Evolutionary conservation across 2,888 invertebrate genomes (phyloP), one percentile per base, ranked within the genome.

Genomic region (Amblyjoppa fuscipennis): DNA sequence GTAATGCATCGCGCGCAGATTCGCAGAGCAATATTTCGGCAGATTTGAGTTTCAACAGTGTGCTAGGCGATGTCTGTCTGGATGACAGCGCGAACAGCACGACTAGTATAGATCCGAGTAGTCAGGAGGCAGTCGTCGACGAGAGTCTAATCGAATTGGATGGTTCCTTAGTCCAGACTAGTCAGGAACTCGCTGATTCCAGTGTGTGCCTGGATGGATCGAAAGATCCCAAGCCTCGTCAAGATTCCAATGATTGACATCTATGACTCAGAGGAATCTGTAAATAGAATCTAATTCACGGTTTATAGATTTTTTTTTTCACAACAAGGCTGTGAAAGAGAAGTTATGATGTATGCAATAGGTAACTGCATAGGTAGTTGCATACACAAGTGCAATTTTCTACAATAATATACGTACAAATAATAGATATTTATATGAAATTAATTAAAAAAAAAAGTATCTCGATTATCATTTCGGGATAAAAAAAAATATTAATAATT

Each of bases 271-370:
- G 4, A n/a, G 49, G 11, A 59, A 70, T 34, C 49, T 70, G 20
- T 45, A 25, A 76, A 66, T 66, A 66, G 16, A 6, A 31, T 64
- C 31, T 6, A 31, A 64, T 64, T 64, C 64, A 16, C 16, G 34
- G 38, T 31, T n/a, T 53, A 11, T 41, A 61, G 5, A 61, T 88
- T 84, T 84, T 88, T 86, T 87, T 64, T 89, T 91, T 90, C 89
- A 90, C 87, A 80, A 89, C 31, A 80, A 87, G 91, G 90, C 91
- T 91, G 92, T 91, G 91, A 90, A 78, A 59, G 41, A 89, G 83
- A 88, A 74, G 83, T 83, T 76, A 80, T 70, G 83, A 82, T 79
- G 81, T 76, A 83, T 71, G 74, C 79, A 85, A 85, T 56, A 87
- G 49, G 45, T 49, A 16, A 16, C 45, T 49, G 13, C 45, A 49